Evolutionary conservation across 2,113 vertebrate genomes (phyloP).

Genomic region (Isichthys henryi): DNA sequence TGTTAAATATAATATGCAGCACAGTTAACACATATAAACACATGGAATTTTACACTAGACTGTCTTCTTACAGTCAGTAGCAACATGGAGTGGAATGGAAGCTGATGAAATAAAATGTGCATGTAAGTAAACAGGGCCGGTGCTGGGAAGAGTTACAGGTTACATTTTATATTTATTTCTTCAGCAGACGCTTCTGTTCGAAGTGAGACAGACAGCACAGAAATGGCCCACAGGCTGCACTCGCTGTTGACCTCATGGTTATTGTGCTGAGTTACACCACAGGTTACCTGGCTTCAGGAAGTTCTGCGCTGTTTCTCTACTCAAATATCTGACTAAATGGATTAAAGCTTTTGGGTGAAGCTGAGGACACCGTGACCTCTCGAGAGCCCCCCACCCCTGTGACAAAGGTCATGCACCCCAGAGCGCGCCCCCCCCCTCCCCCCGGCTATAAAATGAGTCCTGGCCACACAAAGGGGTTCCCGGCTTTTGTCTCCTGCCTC

Average conservation of each 20-base stretch:
- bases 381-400: background rate
- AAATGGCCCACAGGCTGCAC: background rate
- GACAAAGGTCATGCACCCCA: background rate
- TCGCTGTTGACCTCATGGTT: background rate
- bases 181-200: background rate
- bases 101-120: background rate
- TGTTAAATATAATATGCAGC: background rate
- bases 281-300: background rate
- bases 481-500: background rate
- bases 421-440: background rate
- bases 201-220: background rate
- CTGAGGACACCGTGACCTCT: background rate
- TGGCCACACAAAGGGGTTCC: background rate
- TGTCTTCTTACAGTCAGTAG: background rate
- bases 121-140: background rate
- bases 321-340: background rate
- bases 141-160: background rate
- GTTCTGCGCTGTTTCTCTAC: background rate
- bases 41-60: background rate
- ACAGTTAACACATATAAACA: background rate
- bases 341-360: background rate
- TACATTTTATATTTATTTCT: background rate
- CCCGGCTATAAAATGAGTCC: too few species aligned
- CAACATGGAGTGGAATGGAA: background rate
- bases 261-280: background rate